phyloP scores from a whole-genome alignment of 2,888 invertebrate genomes.

The Oscheius onirici region DNA sequence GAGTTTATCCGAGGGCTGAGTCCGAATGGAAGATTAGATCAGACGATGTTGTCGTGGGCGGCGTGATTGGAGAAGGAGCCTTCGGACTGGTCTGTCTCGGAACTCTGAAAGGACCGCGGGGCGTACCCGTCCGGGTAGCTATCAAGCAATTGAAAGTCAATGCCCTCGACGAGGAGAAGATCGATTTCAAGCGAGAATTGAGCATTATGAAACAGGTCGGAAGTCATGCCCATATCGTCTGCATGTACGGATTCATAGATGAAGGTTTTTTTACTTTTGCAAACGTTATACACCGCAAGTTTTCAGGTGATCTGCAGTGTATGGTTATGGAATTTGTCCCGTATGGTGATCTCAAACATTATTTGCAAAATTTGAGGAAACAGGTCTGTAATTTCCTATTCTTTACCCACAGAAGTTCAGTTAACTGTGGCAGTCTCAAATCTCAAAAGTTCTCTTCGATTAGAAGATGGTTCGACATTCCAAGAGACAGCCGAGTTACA shows the following conservation, averaged over 20 bases:
- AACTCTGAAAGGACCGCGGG: constrained; percentile 76
- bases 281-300: too few relatives aligned
- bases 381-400: constrained; percentile 37
- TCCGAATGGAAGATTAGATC: constrained; percentile 53
- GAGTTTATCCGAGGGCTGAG: constrained; percentile 37
- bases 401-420: constrained; percentile 10
- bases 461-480: constrained; percentile 27
- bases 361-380: constrained; percentile 76
- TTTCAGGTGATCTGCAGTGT: constrained; percentile 86
- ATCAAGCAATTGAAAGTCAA: constrained; percentile 82
- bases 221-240: too few relatives aligned
- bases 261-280: too few relatives aligned
- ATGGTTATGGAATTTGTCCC: constrained; percentile 97
- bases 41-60: constrained; percentile 57
- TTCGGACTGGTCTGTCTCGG: constrained; percentile 82
- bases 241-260: too few relatives aligned
- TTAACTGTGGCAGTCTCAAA: constrained; percentile 43
- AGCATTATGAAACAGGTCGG: constrained; percentile 59
- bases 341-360: constrained; percentile 94
- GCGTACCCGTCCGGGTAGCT: constrained; percentile 78
- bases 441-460: constrained; percentile 39
- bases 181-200: constrained; percentile 55
- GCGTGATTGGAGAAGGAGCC: constrained; percentile 78
- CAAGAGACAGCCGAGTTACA: constrained; percentile 41
- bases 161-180: constrained; percentile 63